phyloP scores from a whole-genome alignment of 2,888 invertebrate genomes.

The Erpobdella octoculata region DNA sequence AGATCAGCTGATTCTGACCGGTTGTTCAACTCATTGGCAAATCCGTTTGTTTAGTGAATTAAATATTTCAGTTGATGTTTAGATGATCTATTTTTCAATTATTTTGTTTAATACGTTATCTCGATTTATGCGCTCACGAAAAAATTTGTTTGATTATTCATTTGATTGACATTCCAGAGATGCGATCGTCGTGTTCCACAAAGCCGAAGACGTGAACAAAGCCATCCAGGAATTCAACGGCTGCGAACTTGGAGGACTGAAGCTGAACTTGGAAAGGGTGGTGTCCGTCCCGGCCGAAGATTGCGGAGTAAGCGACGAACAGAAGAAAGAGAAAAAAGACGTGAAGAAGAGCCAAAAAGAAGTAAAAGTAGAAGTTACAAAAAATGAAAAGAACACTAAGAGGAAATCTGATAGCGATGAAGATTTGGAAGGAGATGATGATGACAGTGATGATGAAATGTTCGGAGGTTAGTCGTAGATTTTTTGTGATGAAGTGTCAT shows the following conservation, averaged over 20 bases:
- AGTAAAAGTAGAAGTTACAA: neutral
- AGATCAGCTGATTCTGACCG: neutral
- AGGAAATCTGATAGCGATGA: neutral
- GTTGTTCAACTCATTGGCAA: too few relatives aligned
- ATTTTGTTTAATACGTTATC: neutral
- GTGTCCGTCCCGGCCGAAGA: neutral
- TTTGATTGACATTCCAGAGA: neutral
- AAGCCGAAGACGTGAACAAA: neutral
- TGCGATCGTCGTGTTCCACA: neutral
- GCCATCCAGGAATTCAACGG: slow-evolving; percentile 1
- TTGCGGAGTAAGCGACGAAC: neutral
- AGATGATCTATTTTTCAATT: neutral
- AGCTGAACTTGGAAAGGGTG: neutral
- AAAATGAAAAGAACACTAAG: neutral
- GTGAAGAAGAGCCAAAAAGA: neutral
- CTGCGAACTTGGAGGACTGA: neutral
- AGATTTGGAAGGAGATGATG: neutral
- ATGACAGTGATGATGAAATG: neutral
- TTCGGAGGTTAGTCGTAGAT: neutral
- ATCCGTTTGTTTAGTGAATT: too few relatives aligned
- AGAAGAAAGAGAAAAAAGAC: neutral
- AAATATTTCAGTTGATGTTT: too few relatives aligned
- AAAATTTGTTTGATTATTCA: neutral
- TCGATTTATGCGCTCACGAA: neutral
- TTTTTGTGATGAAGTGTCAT: neutral